Evolutionary conservation across 2,797 vertebrate species (phyloP).

Genomic region (Acrocephalus scirpaceus): DNA sequence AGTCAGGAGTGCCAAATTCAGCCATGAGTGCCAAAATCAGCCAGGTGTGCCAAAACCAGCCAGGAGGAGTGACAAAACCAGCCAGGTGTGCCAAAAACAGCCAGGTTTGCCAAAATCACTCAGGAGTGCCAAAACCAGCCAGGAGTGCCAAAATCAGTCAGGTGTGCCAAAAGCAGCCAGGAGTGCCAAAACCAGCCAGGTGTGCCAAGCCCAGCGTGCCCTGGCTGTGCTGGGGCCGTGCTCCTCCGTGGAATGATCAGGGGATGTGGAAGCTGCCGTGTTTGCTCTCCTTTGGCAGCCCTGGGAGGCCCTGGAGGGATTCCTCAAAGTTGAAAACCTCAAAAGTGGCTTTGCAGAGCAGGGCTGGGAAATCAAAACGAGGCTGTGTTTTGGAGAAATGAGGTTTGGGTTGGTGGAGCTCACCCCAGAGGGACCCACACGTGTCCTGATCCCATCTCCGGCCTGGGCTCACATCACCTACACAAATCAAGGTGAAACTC

Average conservation of each 20-base stretch:
- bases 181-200: neutral
- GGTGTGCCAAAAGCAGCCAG: neutral
- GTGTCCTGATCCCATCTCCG: neutral
- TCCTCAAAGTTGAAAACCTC: neutral
- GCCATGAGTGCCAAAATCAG: neutral
- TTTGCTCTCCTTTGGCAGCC: constrained; percentile 57
- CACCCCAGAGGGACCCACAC: neutral
- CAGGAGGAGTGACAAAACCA: neutral
- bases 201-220: neutral
- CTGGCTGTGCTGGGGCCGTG: neutral
- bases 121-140: neutral
- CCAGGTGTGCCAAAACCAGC: neutral
- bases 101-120: neutral
- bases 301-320: constrained; percentile 16
- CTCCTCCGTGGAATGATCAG: neutral
- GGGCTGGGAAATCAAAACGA: neutral
- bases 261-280: neutral
- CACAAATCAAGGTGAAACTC: neutral
- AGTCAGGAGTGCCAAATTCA: neutral
- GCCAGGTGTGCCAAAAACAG: neutral
- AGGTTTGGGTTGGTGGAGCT: neutral
- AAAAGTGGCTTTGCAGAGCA: neutral
- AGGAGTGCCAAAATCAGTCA: too few species aligned
- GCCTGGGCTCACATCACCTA: neutral
- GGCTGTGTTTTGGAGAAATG: neutral